Evolutionary conservation across 2,113 vertebrate species (phyloP), one percentile per base, ranked within the genome.

Genomic region (Tupaia chinensis): DNA sequence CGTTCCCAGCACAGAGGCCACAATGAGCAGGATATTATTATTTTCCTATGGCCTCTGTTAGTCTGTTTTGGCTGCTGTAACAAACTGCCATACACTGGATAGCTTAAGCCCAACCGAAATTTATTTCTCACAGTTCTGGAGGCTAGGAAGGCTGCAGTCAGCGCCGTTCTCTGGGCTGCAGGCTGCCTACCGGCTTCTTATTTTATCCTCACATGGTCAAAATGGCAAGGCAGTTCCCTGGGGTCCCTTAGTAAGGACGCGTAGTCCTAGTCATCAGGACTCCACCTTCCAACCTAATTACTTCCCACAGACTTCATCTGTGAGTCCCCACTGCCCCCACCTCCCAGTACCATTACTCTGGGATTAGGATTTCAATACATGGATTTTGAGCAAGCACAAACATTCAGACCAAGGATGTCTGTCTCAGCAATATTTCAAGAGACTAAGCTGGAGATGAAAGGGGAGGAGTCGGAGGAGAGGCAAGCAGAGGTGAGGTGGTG

Each of bases 401-500:
- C 58, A 34, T 63, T 81, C 79, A 63, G 58, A 63, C 3, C n/a
- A 22, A 77, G 12, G n/a, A 14, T 17, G 17, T 44, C 44, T 44
- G 15, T 0, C 54, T 27, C 11, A 11, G 0, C 4, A 7, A 27
- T 60, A 25, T 73, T 73, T 53, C 54, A 58, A 92, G 60, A 91
- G 19, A 22, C 94, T 44, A 66, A 44, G 5, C 27, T 9, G 0
- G 17, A 17, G n/a, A 20, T 69, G 5, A 14, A 13, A 12, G 4
- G 1, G 69, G 20, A 70, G 7, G 22, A 13, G 3, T 0, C 44
- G 44, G 1, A 32, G 27, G 3, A 6, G 63, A 63, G 25, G 56
- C 2, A 2, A 11, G 3, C 6, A 2, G 23, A 8, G 19, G 29
- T 2, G 6, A 84, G 65, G 72, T 0, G 3, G 3, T 32, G 10